Base-by-base conservation (phyloP, 1,140 invertebrate species). In the Pogonus chalceus region DNA sequence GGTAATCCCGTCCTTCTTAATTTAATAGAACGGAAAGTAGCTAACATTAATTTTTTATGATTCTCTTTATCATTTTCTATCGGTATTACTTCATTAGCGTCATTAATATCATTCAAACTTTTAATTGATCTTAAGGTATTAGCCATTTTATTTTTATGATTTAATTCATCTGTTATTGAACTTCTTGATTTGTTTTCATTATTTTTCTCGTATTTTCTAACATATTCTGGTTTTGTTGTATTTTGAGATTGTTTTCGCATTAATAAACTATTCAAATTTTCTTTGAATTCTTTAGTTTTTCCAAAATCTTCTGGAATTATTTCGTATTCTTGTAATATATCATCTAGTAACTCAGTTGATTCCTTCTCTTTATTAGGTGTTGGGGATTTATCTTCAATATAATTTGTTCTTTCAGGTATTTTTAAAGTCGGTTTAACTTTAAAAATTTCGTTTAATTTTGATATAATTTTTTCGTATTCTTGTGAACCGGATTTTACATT, bases 281-380 rank as follows among this genome's bases (percentile, higher is more conserved):
- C 24, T 26, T 50, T 21, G 23, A 50, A 50, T 2, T 50, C 49
- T 26, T 50, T 50, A 10, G 22, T 50, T 20, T 50, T 50, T 10
- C 10, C 4, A n/a, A 50, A 24, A 50, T 50, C 3, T 20, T 2
- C 1, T 22, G 24, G 49, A 22, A 48, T 48, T 20, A 9, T 20
- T 2, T 50, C 49, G 23, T 14, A n/a, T 22, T 50, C 18, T 14
- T 50, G 14, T 14, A 23, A 24, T 14, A 23, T 20, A 9, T 24
- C 14, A 7, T 50, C 49, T 16, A 50, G 2, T 16, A 50, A 16
- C 2, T 26, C 49, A 18, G 14, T 18, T n/a, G 23, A 10, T n/a
- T 50, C 20, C 18, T 43, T 43, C 3, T 9, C 49, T 24, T 14
- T 22, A 12, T 12, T 16, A 12, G 22, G 49, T 24, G 22, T n/a